Percentiles rank a stretch among this genome's conserved stretches.
phyloP scores from a whole-genome alignment of 2,113 vertebrate species.

The Sterna hirundo region DNA sequence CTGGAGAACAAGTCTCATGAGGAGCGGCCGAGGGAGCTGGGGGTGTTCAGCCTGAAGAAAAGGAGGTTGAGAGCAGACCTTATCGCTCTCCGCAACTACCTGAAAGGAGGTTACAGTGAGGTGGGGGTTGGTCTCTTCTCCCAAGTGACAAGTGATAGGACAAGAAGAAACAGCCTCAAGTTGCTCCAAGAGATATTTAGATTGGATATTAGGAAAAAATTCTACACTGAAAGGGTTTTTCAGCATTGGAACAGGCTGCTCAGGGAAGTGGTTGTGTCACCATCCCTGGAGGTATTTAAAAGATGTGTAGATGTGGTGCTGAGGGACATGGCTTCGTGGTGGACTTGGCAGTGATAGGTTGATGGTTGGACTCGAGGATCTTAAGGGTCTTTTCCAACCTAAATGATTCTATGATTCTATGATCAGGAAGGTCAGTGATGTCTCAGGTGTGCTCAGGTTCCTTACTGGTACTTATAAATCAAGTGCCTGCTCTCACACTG shows the following conservation, averaged over 20 bases:
- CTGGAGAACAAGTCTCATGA: too few species aligned
- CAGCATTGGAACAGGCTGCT: neutral
- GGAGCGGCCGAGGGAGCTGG: too few species aligned
- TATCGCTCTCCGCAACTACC: neutral
- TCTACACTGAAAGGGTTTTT: neutral
- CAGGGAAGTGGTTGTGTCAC: neutral
- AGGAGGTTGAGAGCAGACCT: too few species aligned
- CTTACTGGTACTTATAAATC: neutral
- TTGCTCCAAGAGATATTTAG: accelerated
- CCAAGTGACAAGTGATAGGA: neutral
- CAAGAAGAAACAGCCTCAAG: neutral
- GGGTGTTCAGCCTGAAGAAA: too few species aligned
- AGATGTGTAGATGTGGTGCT: accelerated
- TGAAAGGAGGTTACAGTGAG: neutral
- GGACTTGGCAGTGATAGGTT: neutral
- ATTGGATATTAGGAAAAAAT: neutral
- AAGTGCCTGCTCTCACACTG: neutral
- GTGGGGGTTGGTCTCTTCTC: neutral
- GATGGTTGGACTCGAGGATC: neutral
- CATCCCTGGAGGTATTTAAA: neutral
- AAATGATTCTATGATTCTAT: neutral
- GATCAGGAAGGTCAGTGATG: neutral
- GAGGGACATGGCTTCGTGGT: neutral
- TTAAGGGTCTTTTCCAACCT: neutral
- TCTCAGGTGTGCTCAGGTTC: neutral